These are phyloP conservation scores for Chirona hameri DNA, from an alignment of 2,888 invertebrate species.

Conservation along the genomic window DNA sequence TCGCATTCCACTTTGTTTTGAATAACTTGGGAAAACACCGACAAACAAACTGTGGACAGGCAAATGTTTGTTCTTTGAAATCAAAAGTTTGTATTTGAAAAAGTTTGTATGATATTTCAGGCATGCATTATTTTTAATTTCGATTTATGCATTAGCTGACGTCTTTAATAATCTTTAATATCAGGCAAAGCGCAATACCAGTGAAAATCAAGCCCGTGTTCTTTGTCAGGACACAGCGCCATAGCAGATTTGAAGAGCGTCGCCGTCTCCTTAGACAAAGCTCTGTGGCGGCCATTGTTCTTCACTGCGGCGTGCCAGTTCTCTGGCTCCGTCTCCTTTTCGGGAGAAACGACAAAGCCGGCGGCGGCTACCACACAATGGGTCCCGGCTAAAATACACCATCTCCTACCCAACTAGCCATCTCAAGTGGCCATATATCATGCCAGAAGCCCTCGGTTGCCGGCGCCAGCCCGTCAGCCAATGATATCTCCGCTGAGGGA, in stretches of 20 bases:
- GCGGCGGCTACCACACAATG: not conserved
- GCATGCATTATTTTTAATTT: too few species aligned
- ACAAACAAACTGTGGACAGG: too few species aligned
- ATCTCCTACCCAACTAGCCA: not conserved
- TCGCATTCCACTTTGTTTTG: too few species aligned
- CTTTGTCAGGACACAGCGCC: too few species aligned
- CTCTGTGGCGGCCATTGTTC: not conserved
- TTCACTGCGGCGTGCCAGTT: not conserved
- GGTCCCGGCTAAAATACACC: not conserved
- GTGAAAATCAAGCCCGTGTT: too few species aligned
- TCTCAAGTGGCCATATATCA: not conserved
- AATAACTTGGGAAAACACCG: too few species aligned
- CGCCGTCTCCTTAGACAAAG: not conserved
- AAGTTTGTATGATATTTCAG: too few species aligned
- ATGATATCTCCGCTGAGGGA: not conserved
- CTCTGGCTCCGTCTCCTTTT: not conserved
- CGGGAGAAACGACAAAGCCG: constrained; percentile 7
- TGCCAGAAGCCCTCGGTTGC: not conserved
- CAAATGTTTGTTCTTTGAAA: too few species aligned
- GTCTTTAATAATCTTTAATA: too few species aligned
- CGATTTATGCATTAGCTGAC: too few species aligned
- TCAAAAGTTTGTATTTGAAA: too few species aligned
- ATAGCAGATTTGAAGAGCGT: not conserved
- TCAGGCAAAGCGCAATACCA: too few species aligned
- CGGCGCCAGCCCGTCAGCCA: not conserved